A percentile compares a stretch with the other conserved stretches of the same genome.
phyloP scores from a whole-genome alignment of 2,113 vertebrate species.

The Miniopterus natalensis region DNA sequence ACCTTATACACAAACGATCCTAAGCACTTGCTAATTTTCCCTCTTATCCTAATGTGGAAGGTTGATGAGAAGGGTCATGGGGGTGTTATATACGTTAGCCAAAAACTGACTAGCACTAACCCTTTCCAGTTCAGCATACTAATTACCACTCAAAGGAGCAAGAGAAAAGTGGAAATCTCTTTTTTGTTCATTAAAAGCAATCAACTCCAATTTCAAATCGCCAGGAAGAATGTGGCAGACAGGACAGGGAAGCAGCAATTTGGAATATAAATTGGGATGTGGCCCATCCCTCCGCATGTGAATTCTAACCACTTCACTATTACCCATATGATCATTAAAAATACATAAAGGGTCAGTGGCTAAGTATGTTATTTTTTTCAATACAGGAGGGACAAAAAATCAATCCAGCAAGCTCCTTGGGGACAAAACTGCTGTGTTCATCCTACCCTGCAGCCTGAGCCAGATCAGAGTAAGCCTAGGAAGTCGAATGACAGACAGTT shows the following conservation, averaged over 20 bases:
- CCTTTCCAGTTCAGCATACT: background rate
- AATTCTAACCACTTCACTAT: slow-evolving; percentile 47
- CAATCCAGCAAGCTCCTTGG: background rate
- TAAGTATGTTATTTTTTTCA: slow-evolving; percentile 22
- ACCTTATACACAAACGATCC: background rate
- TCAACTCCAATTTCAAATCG: slow-evolving; percentile 13
- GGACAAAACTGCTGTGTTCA: background rate
- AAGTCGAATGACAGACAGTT: slow-evolving; percentile 13
- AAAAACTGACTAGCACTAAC: slow-evolving; percentile 44
- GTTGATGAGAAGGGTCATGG: background rate
- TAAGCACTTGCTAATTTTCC: slow-evolving; percentile 38
- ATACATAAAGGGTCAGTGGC: background rate
- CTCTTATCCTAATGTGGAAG: background rate
- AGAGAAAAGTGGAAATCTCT: slow-evolving; percentile 28
- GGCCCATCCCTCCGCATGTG: background rate
- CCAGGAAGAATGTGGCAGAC: background rate
- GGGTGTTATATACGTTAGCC: background rate
- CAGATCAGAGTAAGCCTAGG: slow-evolving; percentile 24
- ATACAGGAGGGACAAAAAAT: background rate
- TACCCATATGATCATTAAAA: slow-evolving; percentile 5
- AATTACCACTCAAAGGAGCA: background rate
- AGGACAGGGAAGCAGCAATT: slow-evolving; percentile 24
- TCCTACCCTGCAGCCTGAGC: background rate
- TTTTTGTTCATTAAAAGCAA: slow-evolving; percentile 32
- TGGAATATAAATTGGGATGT: slow-evolving; percentile 12